Percentiles rank a stretch among this genome's conserved stretches.
These are phyloP conservation scores for Hystrix cristata DNA, from an alignment of 2,113 vertebrate genomes.

Conservation along the genomic window DNA sequence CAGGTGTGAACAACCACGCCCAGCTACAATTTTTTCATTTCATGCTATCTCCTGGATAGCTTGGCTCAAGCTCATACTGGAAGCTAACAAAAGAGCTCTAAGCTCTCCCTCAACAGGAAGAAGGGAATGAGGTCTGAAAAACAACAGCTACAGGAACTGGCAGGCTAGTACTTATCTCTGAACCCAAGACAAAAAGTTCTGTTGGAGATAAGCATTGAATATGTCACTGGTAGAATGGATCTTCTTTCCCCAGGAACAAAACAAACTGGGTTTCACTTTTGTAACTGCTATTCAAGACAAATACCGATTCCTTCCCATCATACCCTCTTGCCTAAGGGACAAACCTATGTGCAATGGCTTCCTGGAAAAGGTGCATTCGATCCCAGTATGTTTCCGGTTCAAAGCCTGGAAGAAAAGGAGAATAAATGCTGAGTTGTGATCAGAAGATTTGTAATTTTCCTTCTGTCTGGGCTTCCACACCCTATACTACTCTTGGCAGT, in stretches of 20 bases:
- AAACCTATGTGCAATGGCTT: constrained; percentile 96
- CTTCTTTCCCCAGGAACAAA: not conserved
- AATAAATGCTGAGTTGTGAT: not conserved
- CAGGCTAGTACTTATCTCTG: not conserved
- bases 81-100: not conserved
- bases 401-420: constrained; percentile 90
- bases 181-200: not conserved
- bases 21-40: not conserved
- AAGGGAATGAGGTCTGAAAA: not conserved
- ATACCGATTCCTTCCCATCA: not conserved
- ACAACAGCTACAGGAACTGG: not conserved
- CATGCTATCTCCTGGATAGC: not conserved
- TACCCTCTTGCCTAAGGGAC: constrained; percentile 8
- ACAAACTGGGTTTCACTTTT: not conserved
- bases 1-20: not conserved
- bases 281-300: not conserved
- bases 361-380: constrained; percentile 98
- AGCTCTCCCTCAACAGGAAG: not conserved
- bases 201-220: not conserved
- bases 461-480: not conserved
- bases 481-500: not conserved
- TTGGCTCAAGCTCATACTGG: not conserved
- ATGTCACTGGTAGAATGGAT: not conserved
- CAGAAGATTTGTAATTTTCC: not conserved
- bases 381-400: constrained; percentile 99